Evolutionary conservation across 2,888 invertebrate species (phyloP).

Genomic region (Chironomus riparius): DNA sequence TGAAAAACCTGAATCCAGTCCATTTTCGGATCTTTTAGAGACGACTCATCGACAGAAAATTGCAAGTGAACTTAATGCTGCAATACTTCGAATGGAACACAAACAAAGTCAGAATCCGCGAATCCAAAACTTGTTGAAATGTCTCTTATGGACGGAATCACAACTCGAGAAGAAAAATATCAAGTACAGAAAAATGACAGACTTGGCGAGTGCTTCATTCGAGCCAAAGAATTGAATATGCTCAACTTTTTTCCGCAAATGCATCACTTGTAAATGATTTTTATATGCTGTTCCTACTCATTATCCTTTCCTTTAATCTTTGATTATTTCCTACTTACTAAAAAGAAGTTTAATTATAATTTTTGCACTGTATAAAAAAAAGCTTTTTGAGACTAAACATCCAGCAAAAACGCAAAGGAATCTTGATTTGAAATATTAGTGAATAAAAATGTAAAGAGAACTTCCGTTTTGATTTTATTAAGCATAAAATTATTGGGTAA

Average conservation of each 20-base stretch:
- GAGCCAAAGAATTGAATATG: constrained; percentile 8
- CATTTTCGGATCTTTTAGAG: constrained; percentile 88
- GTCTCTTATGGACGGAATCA: constrained; percentile 93
- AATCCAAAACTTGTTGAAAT: constrained; percentile 79
- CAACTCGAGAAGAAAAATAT: constrained; percentile 90
- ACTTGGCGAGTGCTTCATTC: constrained; percentile 46
- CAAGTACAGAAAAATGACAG: constrained; percentile 93
- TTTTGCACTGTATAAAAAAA: no score
- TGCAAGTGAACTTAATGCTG: constrained; percentile 94
- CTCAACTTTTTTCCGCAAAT: neutral
- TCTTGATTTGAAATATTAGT: neutral
- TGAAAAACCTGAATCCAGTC: constrained; percentile 89
- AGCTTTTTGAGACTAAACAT: neutral
- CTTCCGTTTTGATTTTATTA: neutral
- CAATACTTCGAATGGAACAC: constrained; percentile 91
- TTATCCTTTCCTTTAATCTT: neutral
- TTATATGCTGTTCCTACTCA: neutral
- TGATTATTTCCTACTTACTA: no score
- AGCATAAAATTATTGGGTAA: neutral
- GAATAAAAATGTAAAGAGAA: neutral
- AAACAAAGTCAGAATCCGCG: constrained; percentile 85
- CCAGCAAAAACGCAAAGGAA: neutral
- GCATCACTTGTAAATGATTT: neutral
- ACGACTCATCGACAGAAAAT: constrained; percentile 93
- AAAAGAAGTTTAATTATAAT: no score